Base-by-base conservation (phyloP, 2,113 vertebrate genomes). In the Pangasianodon hypophthalmus region DNA sequence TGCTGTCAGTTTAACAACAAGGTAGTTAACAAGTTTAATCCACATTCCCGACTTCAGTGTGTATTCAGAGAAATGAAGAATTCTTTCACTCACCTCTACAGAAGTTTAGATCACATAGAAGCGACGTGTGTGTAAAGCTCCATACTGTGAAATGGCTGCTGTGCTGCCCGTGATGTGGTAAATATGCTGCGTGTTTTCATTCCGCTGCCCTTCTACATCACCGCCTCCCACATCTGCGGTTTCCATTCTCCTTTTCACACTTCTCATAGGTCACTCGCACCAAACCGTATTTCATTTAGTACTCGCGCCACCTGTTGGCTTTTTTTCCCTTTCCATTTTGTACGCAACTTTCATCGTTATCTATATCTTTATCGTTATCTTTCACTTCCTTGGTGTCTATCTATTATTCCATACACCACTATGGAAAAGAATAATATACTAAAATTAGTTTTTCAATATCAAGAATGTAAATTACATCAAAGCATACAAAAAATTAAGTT, bases 221-320 rank as follows among this genome's bases (percentile, higher is more conserved):
- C 1, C n/a, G 3, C 52, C 60, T 32, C 44, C 58, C 46, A 86
- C 85, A 2, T 24, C 32, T 54, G n/a, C n/a, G 48, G 16, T 86
- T 86, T 86, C 67, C 67, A 1, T 86, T 86, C 85, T 32, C 29
- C 67, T 86, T 86, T 71, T 26, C 32, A 62, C 0, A 16, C 56
- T 29, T 73, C 46, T 90, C 89, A 84, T 11, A 89, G 91, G 90
- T 84, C 80, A 88, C 41, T 14, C 8, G 1, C 29, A 56, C 29
- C 16, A 82, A 32, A 82, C 79, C 18, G 18, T 16, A 9, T 3
- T 7, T n/a, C 50, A n/a, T 44, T 44, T 7, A 13, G 5, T 10
- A 54, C 80, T 24, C 2, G 29, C 85, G 85, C 85, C 85, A 52
- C 19, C 85, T 86, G 26, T 3, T 37, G 85, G 37, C 13, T 37